Evolutionary conservation across 1,140 invertebrate genomes (phyloP), one percentile per base, ranked within the genome.

Genomic region (Ostrea denselamellosa): DNA sequence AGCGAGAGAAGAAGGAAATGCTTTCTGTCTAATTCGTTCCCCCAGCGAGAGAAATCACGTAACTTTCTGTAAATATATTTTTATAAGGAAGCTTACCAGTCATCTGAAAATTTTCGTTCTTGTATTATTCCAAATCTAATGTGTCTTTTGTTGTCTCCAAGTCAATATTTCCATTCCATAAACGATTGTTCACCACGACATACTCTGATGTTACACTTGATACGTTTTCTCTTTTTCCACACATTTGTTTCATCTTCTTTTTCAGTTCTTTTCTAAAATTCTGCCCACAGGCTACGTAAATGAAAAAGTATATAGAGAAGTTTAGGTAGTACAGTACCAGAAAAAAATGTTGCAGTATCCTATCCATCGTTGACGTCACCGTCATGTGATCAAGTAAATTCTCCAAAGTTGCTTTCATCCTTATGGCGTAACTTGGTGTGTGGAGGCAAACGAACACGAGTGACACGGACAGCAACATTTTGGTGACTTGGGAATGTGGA

Each of bases 221-320:
- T 1, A 77, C 68, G 17, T 77, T 22, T 28, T 77, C 28, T 14
- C 10, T 10, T 17, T 25, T 77, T 9, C 14, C 9, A 28, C 25
- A 77, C 25, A 34, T 28, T 25, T 77, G 68, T 28, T 77, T 77
- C 8, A 28, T 14, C 28, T 77, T 77, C 68, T 77, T 77, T 25
- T 34, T 77, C 44, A 84, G 34, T n/a, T 85, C 44, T 19, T 82
- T 68, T 25, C 87, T 88, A 17, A 88, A 85, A 44, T 88, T 88
- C 5, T 25, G 25, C 58, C 87, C 87, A 54, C 90, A 92, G 2
- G 84, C 17, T 8, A 91, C 97, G 94, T 98, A 98, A 19, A 98
- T 95, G 17, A 97, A 95, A 93, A 98, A 97, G 95, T 98, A 98
- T 83, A 98, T 97, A 86, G 97, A 97, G 92, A 97, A 98, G 94